Base-by-base conservation (phyloP, 2,113 vertebrate genomes). In the Porphyrio hochstetteri region DNA sequence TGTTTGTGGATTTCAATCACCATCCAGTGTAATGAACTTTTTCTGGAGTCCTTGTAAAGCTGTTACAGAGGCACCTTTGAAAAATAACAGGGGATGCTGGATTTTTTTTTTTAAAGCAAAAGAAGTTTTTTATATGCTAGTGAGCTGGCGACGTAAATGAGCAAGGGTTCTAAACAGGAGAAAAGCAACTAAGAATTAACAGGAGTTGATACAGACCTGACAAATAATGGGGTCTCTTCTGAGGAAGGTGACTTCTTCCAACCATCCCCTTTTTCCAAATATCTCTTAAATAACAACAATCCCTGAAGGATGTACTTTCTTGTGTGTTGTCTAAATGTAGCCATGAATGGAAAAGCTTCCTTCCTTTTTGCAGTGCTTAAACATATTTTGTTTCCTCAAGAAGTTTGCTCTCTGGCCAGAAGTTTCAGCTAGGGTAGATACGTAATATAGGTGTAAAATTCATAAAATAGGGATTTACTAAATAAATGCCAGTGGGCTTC, bases 381-480 rank as follows among this genome's bases (percentile, higher is more conserved):
- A 24, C 4, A 8, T 46, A 46, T 46, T 18, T 46, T 46, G 7
- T 46, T 46, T 46, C 44, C 44, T 42, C 16, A 23, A 40, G 28
- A 57, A 38, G 15, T 75, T 72, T 82, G 13, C n/a, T 69, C 16
- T 46, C 65, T 71, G 81, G 20, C 44, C 63, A 40, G 18, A 68
- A 46, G 16, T 85, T 95, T 82, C 23, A 74, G 28, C 87, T 61
- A 25, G 25, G 10, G 18, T 52, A 40, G n/a, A 56, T 56, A 29
- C 25, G 40, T 44, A 70, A 14, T 35, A 23, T 31, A 48, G 50
- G 36, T 29, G 2, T 46, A 67, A 80, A 96, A 69, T n/a, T 92
- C 91, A 95, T 88, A 91, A 90, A 86, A 74, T 21, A 9, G 29
- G 59, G 84, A 93, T 95, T 96, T 94, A 56, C 75, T 82, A 63